Evolutionary conservation across 2,797 vertebrate species (phyloP), one percentile per base, ranked within the genome.

Genomic region (Gorsachius magnificus): DNA sequence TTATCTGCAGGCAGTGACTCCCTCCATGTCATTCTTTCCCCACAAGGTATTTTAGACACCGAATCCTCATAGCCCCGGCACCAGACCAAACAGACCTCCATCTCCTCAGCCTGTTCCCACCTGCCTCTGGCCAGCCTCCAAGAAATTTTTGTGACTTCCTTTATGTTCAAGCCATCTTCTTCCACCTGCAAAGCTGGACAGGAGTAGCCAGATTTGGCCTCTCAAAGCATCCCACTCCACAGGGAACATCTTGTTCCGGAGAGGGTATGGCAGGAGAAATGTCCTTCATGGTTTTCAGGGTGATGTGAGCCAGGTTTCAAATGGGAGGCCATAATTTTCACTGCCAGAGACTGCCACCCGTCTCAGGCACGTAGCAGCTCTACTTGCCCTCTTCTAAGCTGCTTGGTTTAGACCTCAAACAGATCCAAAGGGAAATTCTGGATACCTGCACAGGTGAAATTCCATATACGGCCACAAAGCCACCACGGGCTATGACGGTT

Each of bases 391-490:
- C 71, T 69, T 69, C 80, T 58, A 14, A 70, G 61, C 57, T 83
- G 68, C 64, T 88, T 50, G 24, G 54, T 51, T 92, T 66, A 79
- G 71, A 63, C n/a, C 50, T 90, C 84, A 72, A 50, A 45, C 13
- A 79, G 70, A 41, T 79, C 46, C 54, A 60, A 57, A 90, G 54
- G 58, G 70, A 84, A 88, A 74, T 76, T 58, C 25, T 76, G 57
- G 65, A 85, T 58, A 85, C 50, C 66, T 80, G 71, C 84, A 53
- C 60, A 95, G 95, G 90, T 92, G 84, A 94, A 26, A 36, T 90
- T 85, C 90, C 69, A 91, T 85, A 65, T 78, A 87, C 4, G 36
- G 94, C 81, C 54, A 78, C 5, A 48, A 83, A 81, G 54, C 29
- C 86, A 89, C 29, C 86, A 89, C n/a, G 48, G 76, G 58, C 83